Conservation (phyloP, 2,113 vertebrate genomes). For the Oryzias woworae region DNA sequence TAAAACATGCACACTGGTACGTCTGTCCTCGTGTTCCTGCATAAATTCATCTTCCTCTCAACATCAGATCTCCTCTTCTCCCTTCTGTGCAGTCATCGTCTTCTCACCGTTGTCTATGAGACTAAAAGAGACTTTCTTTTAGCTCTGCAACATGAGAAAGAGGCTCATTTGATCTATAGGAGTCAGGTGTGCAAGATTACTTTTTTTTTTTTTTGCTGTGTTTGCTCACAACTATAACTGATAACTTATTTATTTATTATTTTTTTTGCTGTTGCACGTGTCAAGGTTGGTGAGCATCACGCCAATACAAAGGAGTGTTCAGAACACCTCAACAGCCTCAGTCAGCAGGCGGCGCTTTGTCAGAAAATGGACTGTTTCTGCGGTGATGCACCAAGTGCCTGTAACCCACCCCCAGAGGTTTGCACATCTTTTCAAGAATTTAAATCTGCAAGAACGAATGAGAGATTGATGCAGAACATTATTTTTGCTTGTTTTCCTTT, state of each 20-base stretch:
- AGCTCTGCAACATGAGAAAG: slow-evolving; percentile 90
- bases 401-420: slow-evolving; percentile 86
- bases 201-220: neutral
- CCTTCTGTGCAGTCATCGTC: slow-evolving; percentile 82
- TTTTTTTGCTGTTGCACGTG: slow-evolving; percentile 3
- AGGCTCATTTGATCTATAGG: slow-evolving; percentile 89
- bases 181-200: slow-evolving; percentile 78
- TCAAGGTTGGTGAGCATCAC: slow-evolving; percentile 88
- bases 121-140: slow-evolving; percentile 92
- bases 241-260: neutral
- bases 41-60: neutral
- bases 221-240: slow-evolving; percentile 4
- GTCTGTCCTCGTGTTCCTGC: slow-evolving; percentile 54
- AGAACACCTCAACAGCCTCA: slow-evolving; percentile 91
- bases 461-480: no score
- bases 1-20: slow-evolving; percentile 90
- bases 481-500: slow-evolving; percentile 11
- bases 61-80: slow-evolving; percentile 1
- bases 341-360: slow-evolving; percentile 88
- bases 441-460: neutral
- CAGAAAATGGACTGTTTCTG: slow-evolving; percentile 93
- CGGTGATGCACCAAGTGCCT: slow-evolving; percentile 82
- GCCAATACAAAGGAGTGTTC: slow-evolving; percentile 90
- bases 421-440: neutral
- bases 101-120: slow-evolving; percentile 88